Evolutionary conservation across 2,113 vertebrate species (phyloP), one percentile per base, ranked within the genome.

Genomic region (Neomonachus schauinslandi): DNA sequence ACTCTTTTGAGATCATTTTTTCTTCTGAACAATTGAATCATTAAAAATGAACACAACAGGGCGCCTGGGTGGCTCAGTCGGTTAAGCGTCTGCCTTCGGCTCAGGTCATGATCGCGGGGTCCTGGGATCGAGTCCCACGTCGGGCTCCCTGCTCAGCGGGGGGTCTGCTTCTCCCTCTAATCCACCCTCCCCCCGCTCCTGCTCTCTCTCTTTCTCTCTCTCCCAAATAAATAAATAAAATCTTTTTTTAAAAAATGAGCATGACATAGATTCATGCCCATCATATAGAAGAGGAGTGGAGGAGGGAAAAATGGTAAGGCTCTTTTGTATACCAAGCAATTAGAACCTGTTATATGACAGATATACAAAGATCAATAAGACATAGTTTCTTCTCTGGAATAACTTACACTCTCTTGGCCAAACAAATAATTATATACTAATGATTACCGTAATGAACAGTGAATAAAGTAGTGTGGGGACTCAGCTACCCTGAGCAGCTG

Each of bases 1-100:
- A 4, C 31, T 33, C 51, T 53, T 63, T 26, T 53, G 76, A 91
- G 63, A 55, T 94, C 55, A 36, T n/a, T 94, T 93, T 79, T 85
- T 92, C 71, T 95, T 83, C 59, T 67, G 10, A 97, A 91, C 9
- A 42, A 42, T 57, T 77, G 53, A 92, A 61, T 89, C 72, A 69
- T 79, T 92, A 84, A 87, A 94, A 93, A 61, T 61, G 83, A 89
- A 10, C 72, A 49, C 22, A 28, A 22, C 28, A 51, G 71, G 36
- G 36, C 2, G 0, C 71, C 21, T 74, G 36, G 71, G 71, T 72
- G 71, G 9, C 36, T 72, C 67, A 2, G 11, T 42, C 4, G 0
- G 22, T 74, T 24, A 24, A 74, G 36, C 5, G 8, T 72, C 8
- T 24, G 21, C 36, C 69, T 72, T 24, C 11, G 2, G 21, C 69